phyloP scores from a whole-genome alignment of 2,113 vertebrate genomes.

The Grus americana region DNA sequence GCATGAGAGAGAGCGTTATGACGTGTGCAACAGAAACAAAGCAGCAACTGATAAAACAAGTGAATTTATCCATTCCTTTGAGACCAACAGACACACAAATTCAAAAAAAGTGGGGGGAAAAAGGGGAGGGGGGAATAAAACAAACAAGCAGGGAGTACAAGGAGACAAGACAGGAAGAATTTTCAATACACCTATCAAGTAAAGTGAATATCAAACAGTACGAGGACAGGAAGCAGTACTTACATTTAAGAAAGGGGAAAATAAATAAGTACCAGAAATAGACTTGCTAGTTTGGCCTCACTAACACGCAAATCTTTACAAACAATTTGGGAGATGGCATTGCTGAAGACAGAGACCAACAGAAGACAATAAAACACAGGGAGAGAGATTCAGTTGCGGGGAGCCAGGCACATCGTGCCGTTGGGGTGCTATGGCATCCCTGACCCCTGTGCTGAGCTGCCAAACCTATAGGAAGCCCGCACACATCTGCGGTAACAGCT shows the following conservation, averaged over 20 bases:
- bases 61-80: not conserved
- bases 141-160: not conserved
- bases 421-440: not conserved
- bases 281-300: not conserved
- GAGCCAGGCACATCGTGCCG: fast-evolving
- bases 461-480: not conserved
- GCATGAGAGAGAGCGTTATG: not conserved
- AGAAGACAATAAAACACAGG: not conserved
- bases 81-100: not conserved
- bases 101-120: not conserved
- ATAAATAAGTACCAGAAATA: not conserved
- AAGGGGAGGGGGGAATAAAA: not conserved
- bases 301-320: not conserved
- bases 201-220: not conserved
- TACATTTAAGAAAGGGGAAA: not conserved
- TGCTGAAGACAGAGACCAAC: not conserved
- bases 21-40: not conserved
- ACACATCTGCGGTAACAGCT: not conserved
- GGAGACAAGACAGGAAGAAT: not conserved
- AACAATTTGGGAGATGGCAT: not conserved
- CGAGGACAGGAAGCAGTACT: not conserved
- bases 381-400: not conserved
- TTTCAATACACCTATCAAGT: not conserved
- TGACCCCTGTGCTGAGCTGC: not conserved
- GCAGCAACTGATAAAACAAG: not conserved